A percentile compares a stretch with the other conserved stretches of the same genome.
These are phyloP conservation scores for Drosophila anomalata DNA, from an alignment of 2,888 invertebrate genomes.

Conservation along the genomic window DNA sequence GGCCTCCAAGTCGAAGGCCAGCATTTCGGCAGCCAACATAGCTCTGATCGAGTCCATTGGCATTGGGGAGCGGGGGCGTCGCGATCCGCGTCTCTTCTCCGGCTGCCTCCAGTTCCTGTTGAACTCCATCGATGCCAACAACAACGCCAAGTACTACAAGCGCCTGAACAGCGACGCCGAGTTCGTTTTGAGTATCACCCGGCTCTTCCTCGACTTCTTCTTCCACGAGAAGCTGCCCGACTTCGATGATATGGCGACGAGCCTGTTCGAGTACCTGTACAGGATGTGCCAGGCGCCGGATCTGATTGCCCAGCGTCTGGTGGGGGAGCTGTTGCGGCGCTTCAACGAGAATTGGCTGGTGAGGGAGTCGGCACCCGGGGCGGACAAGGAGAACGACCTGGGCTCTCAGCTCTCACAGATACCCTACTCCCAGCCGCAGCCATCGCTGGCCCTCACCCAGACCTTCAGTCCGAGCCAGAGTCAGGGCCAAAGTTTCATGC, in stretches of 20 bases:
- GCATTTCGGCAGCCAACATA: conserved; percentile 88
- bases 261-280: conserved; percentile 85
- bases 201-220: conserved; percentile 85
- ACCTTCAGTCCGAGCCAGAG: conserved; percentile 47
- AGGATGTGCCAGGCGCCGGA: conserved; percentile 86
- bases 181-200: conserved; percentile 80
- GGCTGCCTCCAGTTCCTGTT: conserved; percentile 81
- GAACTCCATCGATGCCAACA: conserved; percentile 79
- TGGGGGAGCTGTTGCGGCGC: conserved; percentile 84
- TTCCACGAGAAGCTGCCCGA: conserved; percentile 84
- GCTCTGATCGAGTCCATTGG: conserved; percentile 90
- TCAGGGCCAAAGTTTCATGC: conserved; percentile 56
- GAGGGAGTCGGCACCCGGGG: conserved; percentile 47
- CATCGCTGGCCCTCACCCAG: conserved; percentile 44
- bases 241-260: conserved; percentile 85
- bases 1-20: conserved; percentile 87
- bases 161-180: conserved; percentile 75
- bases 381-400: conserved; percentile 12
- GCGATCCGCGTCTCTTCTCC: conserved; percentile 81
- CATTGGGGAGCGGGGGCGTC: conserved; percentile 84
- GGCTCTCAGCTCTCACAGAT: conserved; percentile 61
- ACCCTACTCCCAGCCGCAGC: conserved; percentile 72
- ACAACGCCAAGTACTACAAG: conserved; percentile 81
- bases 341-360: conserved; percentile 84
- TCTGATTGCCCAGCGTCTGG: conserved; percentile 84